phyloP scores from a whole-genome alignment of 2,113 vertebrate genomes.

The Brevimyrus niger region DNA sequence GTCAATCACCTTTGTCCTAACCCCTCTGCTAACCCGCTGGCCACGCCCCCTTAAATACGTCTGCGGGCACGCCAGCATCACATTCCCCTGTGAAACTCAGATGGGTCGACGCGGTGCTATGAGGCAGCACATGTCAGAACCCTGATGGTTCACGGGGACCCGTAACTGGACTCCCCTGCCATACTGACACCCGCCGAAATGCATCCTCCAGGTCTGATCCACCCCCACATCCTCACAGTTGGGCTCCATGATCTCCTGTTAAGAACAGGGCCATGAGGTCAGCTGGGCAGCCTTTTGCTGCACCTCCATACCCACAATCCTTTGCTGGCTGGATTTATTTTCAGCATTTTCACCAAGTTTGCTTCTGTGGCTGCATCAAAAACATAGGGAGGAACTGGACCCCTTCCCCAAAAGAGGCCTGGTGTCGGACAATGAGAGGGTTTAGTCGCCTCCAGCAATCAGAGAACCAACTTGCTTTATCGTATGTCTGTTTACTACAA shows the following conservation, averaged over 20 bases:
- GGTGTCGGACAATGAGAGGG: neutral
- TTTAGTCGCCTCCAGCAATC: neutral
- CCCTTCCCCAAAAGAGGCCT: neutral
- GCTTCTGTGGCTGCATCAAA: neutral
- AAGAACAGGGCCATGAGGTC: neutral
- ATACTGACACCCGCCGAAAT: neutral
- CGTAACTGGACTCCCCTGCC: neutral
- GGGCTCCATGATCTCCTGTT: neutral
- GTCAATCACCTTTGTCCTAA: neutral
- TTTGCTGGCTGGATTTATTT: neutral
- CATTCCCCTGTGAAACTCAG: neutral
- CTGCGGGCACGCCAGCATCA: neutral
- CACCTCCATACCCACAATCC: neutral
- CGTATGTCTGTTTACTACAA: neutral
- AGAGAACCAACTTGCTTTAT: neutral
- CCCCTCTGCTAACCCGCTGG: neutral
- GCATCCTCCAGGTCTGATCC: neutral
- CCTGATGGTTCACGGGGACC: neutral
- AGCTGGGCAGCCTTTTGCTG: neutral
- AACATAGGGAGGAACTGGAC: neutral
- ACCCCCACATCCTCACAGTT: neutral
- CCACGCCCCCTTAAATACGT: neutral
- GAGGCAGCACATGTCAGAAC: neutral
- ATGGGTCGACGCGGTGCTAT: neutral
- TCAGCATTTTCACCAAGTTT: neutral